A percentile compares a stretch with the other conserved stretches of the same genome.
phyloP scores from a whole-genome alignment of 1,140 invertebrate species.

The Anthonomus grandis region DNA sequence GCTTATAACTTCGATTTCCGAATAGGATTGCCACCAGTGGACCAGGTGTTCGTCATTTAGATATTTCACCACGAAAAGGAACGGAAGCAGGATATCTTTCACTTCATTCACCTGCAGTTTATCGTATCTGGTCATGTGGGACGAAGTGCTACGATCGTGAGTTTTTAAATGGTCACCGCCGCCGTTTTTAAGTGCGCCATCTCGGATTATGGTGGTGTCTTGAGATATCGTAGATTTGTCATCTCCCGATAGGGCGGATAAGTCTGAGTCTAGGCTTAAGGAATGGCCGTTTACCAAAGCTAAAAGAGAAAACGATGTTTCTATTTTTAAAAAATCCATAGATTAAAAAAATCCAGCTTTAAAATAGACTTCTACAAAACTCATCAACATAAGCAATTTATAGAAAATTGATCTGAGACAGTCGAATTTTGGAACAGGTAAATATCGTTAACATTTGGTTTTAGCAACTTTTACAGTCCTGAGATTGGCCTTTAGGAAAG shows the following conservation, averaged over 20 bases:
- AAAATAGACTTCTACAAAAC: too few species aligned
- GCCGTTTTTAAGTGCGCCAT: slow-evolving; percentile 43
- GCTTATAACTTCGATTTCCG: slow-evolving; percentile 67
- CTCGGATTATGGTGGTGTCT: slow-evolving; percentile 59
- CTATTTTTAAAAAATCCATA: neutral
- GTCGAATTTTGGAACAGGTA: too few species aligned
- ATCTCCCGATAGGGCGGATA: slow-evolving; percentile 58
- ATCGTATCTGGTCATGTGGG: slow-evolving; percentile 60
- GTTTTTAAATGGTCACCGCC: slow-evolving; percentile 34
- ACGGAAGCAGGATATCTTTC: slow-evolving; percentile 85
- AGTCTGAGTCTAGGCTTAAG: slow-evolving; percentile 60
- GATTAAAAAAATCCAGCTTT: neutral
- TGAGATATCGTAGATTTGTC: slow-evolving; percentile 59
- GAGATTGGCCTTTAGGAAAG: too few species aligned
- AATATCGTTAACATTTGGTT: too few species aligned
- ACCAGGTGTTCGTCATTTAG: slow-evolving; percentile 84
- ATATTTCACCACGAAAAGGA: slow-evolving; percentile 88
- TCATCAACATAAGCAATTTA: too few species aligned
- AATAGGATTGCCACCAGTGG: slow-evolving; percentile 85
- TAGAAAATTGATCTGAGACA: too few species aligned
- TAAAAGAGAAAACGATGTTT: slow-evolving; percentile 31
- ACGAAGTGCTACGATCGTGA: slow-evolving; percentile 54
- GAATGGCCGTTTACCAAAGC: slow-evolving; percentile 54
- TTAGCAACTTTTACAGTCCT: too few species aligned
- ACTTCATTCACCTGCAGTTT: slow-evolving; percentile 74